phyloP scores from a whole-genome alignment of 35 echinoderm and acorn worm species.

The Patiria miniata region DNA sequence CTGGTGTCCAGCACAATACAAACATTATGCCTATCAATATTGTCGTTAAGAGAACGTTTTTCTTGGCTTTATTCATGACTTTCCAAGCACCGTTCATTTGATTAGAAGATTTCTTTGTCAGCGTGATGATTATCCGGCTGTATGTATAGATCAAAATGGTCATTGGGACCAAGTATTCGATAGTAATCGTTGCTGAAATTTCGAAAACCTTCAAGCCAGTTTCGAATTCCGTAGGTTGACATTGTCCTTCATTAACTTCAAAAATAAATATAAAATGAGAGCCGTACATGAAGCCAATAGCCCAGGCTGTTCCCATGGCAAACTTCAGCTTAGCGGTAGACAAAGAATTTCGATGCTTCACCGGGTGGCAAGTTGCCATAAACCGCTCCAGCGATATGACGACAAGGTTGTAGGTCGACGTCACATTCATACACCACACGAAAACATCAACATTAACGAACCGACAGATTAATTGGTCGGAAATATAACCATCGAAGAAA shows the following conservation, averaged over 20 bases:
- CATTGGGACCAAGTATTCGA: not conserved
- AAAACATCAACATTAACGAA: not conserved
- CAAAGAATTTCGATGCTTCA: not conserved
- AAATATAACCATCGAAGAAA: not conserved
- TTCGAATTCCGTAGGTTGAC: not conserved
- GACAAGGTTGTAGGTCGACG: not conserved
- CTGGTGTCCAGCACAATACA: not conserved
- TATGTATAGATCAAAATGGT: not conserved
- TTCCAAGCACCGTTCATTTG: too few relatives aligned
- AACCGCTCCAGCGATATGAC: slow-evolving; percentile 12
- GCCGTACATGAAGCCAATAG: not conserved
- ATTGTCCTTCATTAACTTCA: too few relatives aligned
- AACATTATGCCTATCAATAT: not conserved
- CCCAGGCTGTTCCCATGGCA: too few relatives aligned
- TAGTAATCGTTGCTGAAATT: not conserved
- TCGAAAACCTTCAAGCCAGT: too few relatives aligned
- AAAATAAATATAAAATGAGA: not conserved
- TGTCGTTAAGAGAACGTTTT: not conserved
- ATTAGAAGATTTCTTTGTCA: not conserved
- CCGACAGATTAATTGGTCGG: not conserved
- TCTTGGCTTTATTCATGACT: too few relatives aligned
- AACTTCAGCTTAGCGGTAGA: not conserved
- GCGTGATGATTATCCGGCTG: not conserved
- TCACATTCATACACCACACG: not conserved
- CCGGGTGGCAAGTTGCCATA: not conserved